Evolutionary conservation across 2,888 invertebrate genomes (phyloP), one percentile per base, ranked within the genome.

Genomic region (Sarcophaga subvicina): DNA sequence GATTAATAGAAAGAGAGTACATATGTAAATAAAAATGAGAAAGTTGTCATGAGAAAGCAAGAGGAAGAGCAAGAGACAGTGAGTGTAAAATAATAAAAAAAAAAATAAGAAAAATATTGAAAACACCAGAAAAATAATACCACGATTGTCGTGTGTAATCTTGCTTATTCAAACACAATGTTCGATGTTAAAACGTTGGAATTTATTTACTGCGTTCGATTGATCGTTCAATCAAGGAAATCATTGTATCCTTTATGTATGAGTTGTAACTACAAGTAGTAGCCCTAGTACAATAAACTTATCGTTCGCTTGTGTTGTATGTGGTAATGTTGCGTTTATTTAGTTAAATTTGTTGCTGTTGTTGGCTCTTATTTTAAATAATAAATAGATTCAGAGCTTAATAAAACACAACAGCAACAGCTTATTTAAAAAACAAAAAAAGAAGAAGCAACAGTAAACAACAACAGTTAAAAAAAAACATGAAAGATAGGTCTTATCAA

Each of bases 401-500:
- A 60, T 80, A 70, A 64, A 79, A 78, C 37, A 14, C 37, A 25
- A 37, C 37, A 37, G 8, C 37, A 10, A 37, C 0, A 37, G 37
- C 37, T 37, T 37, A 37, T 8, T 37, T 8, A 80, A 14, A 62
- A 2, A 49, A 81, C 62, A 72, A 60, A 60, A 22, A 59, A 71
- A n/a, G 37, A 37, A 8, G 37, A 8, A 66, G 22, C 2, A 37
- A 37, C 27, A 27, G 22, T 22, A 22, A 22, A 37, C 37, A 37
- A 37, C 37, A 37, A 37, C 45, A 37, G 64, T 37, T 22, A 64
- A 79, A 70, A 76, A n/a, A 45, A 77, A 64, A 82, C 71, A 77
- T 71, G 76, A 71, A 63, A 70, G 75, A 84, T 70, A 75, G 79
- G 54, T 79, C 79, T 84, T 84, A 84, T 84, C 84, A 75, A 59